Conservation (phyloP, 2,888 invertebrate genomes). For the Pristionchus arcanus region DNA sequence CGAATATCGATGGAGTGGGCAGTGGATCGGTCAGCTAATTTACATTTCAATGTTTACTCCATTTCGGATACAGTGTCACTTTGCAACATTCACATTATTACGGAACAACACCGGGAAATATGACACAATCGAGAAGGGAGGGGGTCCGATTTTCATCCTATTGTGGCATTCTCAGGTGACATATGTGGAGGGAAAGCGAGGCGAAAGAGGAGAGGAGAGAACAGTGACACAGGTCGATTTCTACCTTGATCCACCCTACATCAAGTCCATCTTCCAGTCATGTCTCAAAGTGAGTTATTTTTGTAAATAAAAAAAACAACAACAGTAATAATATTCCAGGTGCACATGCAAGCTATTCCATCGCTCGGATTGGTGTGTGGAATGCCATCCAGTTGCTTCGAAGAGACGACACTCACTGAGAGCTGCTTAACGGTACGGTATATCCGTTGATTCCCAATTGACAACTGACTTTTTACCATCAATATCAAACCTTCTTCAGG, state of each 20-base stretch:
- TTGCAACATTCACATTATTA: background rate
- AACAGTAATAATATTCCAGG: background rate
- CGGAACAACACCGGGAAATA: no score
- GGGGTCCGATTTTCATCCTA: no score
- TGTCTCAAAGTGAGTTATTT: constrained; percentile 1
- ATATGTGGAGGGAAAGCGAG: background rate
- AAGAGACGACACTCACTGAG: background rate
- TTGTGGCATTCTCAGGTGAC: background rate
- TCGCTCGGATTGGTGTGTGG: background rate
- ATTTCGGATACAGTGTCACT: background rate
- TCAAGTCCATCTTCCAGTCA: constrained; percentile 14
- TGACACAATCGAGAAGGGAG: no score
- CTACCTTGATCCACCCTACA: background rate
- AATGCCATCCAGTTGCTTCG: background rate
- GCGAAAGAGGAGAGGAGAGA: background rate
- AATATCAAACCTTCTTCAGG: background rate
- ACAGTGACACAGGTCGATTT: background rate
- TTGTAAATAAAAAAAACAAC: background rate
- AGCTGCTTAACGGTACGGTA: background rate
- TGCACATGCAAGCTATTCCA: background rate
- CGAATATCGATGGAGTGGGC: background rate
- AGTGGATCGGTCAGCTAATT: background rate
- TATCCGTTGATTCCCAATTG: background rate
- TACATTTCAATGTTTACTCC: background rate
- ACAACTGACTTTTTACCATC: background rate